Percentiles rank a stretch among this genome's conserved stretches.
phyloP scores from a whole-genome alignment of 2,888 invertebrate genomes.

The Sturmia bella region DNA sequence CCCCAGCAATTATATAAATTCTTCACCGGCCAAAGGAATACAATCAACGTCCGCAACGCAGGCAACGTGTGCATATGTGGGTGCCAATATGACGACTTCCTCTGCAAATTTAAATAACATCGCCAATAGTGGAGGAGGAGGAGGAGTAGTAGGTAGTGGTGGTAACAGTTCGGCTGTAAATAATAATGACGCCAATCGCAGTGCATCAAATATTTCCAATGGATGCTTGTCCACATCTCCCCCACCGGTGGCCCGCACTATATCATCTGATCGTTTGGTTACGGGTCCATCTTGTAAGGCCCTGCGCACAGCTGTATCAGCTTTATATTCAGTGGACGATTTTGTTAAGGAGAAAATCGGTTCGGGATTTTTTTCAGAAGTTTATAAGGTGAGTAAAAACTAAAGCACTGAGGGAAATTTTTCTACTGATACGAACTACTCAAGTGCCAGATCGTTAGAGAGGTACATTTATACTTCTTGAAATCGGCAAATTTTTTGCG shows the following conservation, averaged over 20 bases:
- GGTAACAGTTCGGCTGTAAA: background rate
- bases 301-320: constrained; percentile 94
- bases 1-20: constrained; percentile 20
- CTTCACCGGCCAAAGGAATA: constrained; percentile 4
- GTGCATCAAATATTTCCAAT: constrained; percentile 30
- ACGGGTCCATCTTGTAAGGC: constrained; percentile 94
- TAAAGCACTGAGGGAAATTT: background rate
- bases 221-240: constrained; percentile 61
- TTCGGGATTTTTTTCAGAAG: constrained; percentile 97
- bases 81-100: constrained; percentile 56
- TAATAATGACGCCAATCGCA: constrained; percentile 35
- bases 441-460: no score
- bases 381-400: constrained; percentile 92
- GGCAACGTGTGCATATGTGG: constrained; percentile 61
- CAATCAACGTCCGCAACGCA: background rate
- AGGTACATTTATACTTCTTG: no score
- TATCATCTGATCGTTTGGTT: constrained; percentile 83
- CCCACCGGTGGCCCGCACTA: constrained; percentile 78
- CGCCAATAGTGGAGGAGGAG: constrained; percentile 26
- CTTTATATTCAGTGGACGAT: constrained; percentile 95
- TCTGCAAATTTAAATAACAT: constrained; percentile 36
- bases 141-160: background rate
- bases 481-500: no score
- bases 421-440: no score
- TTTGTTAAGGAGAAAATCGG: constrained; percentile 96